Evolutionary conservation across 2,888 invertebrate genomes (phyloP).

Genomic region (Phalera bucephala): DNA sequence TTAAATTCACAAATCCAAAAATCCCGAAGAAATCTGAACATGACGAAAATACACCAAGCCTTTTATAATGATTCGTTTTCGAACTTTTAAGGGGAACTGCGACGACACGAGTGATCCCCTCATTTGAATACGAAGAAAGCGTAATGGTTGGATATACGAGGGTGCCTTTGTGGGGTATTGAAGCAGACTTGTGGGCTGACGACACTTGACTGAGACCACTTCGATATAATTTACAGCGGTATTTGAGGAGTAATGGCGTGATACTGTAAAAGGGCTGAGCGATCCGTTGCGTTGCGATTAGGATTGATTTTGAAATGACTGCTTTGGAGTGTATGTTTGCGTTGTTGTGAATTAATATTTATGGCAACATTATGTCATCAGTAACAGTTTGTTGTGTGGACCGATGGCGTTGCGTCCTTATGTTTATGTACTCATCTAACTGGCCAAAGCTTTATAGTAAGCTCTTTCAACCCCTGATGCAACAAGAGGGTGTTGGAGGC

Average conservation of each 20-base stretch:
- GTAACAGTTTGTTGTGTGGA: too few relatives aligned
- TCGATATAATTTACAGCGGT: slow-evolving; percentile 20
- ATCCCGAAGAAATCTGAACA: too few relatives aligned
- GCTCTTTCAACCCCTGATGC: too few relatives aligned
- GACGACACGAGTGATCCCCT: slow-evolving; percentile 4
- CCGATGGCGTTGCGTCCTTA: too few relatives aligned
- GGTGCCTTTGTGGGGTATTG: slow-evolving; percentile 14
- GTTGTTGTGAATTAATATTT: too few relatives aligned
- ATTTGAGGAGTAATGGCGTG: neutral
- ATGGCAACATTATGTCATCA: too few relatives aligned
- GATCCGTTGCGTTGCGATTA: slow-evolving; percentile 12
- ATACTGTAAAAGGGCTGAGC: slow-evolving; percentile 4
- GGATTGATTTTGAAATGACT: too few relatives aligned
- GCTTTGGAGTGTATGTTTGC: too few relatives aligned
- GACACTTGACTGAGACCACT: slow-evolving; percentile 10
- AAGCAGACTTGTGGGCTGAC: slow-evolving; percentile 2
- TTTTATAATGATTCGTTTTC: slow-evolving; percentile 7
- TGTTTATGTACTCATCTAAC: too few relatives aligned
- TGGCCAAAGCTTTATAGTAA: too few relatives aligned
- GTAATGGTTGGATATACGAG: slow-evolving; percentile 14
- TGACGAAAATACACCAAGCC: slow-evolving; percentile 1
- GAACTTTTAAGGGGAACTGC: slow-evolving; percentile 6
- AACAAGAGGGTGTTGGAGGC: too few relatives aligned
- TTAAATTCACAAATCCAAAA: too few relatives aligned
- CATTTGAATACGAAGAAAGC: slow-evolving; percentile 14